Conservation (phyloP, 1,140 invertebrate species). For the Galleria mellonella region DNA sequence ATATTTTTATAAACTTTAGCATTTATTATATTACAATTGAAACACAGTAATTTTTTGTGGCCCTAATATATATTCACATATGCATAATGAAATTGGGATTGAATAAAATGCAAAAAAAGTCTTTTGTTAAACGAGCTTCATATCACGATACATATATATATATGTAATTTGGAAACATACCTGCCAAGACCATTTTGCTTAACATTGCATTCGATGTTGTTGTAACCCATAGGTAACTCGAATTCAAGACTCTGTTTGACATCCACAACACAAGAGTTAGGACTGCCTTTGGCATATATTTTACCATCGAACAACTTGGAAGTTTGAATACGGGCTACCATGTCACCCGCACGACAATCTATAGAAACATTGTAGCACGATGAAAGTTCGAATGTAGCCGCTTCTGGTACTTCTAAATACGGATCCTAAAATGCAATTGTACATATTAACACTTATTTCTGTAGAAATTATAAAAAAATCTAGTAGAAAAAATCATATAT, state of each 20-base stretch:
- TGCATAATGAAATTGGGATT: too few relatives aligned
- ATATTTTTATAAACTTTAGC: too few relatives aligned
- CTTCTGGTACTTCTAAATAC: conserved; percentile 91
- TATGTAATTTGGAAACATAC: too few relatives aligned
- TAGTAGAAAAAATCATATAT: too few relatives aligned
- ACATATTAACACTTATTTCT: too few relatives aligned
- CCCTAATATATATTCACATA: too few relatives aligned
- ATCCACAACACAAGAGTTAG: conserved; percentile 93
- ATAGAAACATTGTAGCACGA: conserved; percentile 97
- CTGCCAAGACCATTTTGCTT: conserved; percentile 88
- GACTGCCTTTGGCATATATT: conserved; percentile 94
- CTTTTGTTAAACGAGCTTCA: too few relatives aligned
- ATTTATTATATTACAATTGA: too few relatives aligned
- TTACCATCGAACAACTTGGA: conserved; percentile 95
- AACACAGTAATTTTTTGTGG: too few relatives aligned
- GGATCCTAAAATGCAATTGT: conserved; percentile 79
- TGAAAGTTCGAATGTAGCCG: conserved; percentile 92
- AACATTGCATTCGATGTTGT: conserved; percentile 92
- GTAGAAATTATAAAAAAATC: too few relatives aligned
- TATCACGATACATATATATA: too few relatives aligned
- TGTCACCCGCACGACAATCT: conserved; percentile 92
- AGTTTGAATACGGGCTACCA: conserved; percentile 93
- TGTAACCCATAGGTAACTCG: conserved; percentile 92
- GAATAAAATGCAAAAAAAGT: too few relatives aligned
- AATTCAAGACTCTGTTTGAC: conserved; percentile 90